phyloP scores from a whole-genome alignment of 2,113 vertebrate genomes.

The Myrmecophaga tridactyla region DNA sequence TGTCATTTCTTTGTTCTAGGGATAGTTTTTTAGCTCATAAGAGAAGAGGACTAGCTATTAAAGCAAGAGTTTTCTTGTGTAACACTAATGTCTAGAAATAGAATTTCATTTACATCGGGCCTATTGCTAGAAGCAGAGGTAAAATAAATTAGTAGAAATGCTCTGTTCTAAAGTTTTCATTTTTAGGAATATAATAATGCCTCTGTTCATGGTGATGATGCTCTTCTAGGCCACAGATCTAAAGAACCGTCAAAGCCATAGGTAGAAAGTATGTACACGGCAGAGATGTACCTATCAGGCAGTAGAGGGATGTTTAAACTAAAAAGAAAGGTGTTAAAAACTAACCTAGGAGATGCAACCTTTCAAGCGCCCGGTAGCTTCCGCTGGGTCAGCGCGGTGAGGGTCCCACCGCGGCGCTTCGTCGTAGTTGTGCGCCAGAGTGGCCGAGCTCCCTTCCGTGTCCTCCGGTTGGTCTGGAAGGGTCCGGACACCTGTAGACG shows the following conservation, averaged over 20 bases:
- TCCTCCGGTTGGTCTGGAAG: too few species aligned
- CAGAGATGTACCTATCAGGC: background rate
- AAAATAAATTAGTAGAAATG: constrained; percentile 11
- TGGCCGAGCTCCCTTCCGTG: too few species aligned
- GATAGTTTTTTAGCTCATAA: background rate
- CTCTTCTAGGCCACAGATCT: background rate
- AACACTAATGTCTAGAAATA: constrained; percentile 9
- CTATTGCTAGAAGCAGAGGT: background rate
- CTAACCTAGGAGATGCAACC: constrained; percentile 25
- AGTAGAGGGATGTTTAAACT: background rate
- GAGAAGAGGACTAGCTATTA: background rate
- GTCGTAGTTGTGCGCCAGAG: too few species aligned
- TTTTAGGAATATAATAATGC: background rate
- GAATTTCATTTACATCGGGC: background rate
- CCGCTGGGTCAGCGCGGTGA: too few species aligned
- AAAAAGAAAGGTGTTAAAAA: background rate
- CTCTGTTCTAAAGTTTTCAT: background rate
- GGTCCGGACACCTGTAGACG: too few species aligned
- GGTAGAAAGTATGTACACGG: background rate
- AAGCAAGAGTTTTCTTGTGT: constrained; percentile 16
- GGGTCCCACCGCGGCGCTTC: too few species aligned
- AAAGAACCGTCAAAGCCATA: background rate
- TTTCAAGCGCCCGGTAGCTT: too few species aligned
- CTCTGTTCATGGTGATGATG: background rate
- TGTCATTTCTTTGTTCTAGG: background rate